Evolutionary conservation across 2,113 vertebrate genomes (phyloP).

Genomic region (Steatornis caripensis): DNA sequence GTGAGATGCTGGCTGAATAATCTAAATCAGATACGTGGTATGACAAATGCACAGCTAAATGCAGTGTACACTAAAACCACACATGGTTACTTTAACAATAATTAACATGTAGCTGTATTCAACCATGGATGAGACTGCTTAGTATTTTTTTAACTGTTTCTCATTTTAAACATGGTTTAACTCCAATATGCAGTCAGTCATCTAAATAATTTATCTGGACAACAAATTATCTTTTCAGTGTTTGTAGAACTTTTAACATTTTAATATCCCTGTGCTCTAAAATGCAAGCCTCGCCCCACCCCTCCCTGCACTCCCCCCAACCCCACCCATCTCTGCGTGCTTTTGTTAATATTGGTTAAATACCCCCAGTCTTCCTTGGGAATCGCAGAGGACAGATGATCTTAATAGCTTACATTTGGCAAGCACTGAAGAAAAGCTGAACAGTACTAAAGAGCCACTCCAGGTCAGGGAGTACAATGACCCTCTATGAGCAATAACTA

Average conservation of each 20-base stretch:
- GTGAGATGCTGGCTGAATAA: background rate
- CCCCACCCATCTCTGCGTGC: background rate
- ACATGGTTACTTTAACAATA: background rate
- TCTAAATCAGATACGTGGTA: fast-evolving
- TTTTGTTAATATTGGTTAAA: background rate
- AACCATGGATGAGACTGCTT: background rate
- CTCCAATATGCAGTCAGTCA: background rate
- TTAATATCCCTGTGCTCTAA: background rate
- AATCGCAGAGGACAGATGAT: background rate
- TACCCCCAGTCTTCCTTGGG: background rate
- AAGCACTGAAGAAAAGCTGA: background rate
- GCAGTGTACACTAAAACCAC: background rate
- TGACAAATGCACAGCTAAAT: background rate
- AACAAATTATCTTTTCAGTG: background rate
- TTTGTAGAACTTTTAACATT: background rate
- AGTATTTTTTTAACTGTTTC: background rate
- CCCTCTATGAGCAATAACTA: background rate
- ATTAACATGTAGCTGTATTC: background rate
- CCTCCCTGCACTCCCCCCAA: fast-evolving
- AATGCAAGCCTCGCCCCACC: background rate
- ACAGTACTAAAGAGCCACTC: background rate
- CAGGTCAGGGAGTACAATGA: background rate
- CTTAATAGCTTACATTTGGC: background rate
- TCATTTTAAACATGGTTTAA: background rate
- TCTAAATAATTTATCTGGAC: background rate